Evolutionary conservation across 2,113 vertebrate genomes (phyloP), one percentile per base, ranked within the genome.

Genomic region (Pleuronectes platessa): DNA sequence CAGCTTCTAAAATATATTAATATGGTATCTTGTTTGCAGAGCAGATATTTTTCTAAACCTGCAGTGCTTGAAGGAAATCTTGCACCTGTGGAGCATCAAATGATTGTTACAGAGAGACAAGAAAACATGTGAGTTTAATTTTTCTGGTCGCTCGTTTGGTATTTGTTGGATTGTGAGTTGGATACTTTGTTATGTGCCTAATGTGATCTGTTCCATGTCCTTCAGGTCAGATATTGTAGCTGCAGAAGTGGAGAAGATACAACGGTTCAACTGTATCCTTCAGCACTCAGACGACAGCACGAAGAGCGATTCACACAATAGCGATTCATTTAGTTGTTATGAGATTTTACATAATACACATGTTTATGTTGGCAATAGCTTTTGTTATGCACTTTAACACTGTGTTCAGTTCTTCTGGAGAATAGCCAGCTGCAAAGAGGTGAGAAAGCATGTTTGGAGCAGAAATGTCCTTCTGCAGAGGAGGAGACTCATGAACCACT

Each of bases 251-350:
- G 89, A 93, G 70, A 94, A 94, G 79, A 95, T 94, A 65, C 88
- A 89, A 76, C 83, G 92, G 49, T 94, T 94, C 59, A 94, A 90
- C 71, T 93, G 94, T 95, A 94, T 94, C 94, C 89, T 93, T 91
- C 6, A 76, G 27, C 40, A 24, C 2, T 61, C 9, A 5, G 15
- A 17, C 65, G 12, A 24, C 2, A 3, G 13, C 23, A 21, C 15
- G n/a, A 54, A 5, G 1, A 10, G 8, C 51, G 1, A n/a, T 53
- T 15, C 45, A 47, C 45, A 42, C 15, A 49, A 49, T 49, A 14
- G 20, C 55, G 51, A 53, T 53, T 53, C 23, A 23, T 56, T 45
- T 27, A 7, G 20, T 40, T 35, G 11, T 24, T 31, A 17, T 20
- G 24, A 31, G 45, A 37, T 51, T 61, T 18, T 26, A 2, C 54